These are phyloP conservation scores for Drosophila buzzatii DNA, from an alignment of 2,888 invertebrate species.

Conservation along the genomic window DNA sequence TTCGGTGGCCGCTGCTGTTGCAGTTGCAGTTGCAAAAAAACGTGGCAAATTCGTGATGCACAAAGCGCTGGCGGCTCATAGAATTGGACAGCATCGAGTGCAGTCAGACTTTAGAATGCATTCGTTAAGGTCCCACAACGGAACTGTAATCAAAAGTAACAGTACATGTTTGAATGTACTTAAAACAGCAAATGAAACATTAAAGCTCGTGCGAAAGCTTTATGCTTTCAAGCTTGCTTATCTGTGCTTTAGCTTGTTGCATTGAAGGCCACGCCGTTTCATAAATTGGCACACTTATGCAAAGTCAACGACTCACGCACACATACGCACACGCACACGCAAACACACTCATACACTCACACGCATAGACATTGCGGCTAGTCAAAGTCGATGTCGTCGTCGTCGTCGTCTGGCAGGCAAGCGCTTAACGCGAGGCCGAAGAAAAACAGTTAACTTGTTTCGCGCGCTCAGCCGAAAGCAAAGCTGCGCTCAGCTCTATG, in stretches of 20 bases:
- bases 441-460: conserved; percentile 78
- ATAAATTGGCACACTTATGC: conserved; percentile 79
- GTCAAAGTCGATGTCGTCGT: conserved; percentile 46
- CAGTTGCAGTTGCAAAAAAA: conserved; percentile 25
- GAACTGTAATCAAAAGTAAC: neutral
- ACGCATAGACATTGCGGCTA: conserved; percentile 41
- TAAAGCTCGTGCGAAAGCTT: conserved; percentile 3
- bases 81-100: conserved; percentile 47
- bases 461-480: conserved; percentile 63
- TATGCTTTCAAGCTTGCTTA: conserved; percentile 16
- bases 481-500: conserved; percentile 58
- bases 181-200: neutral
- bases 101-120: conserved; percentile 39
- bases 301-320: conserved; percentile 73
- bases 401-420: conserved; percentile 41
- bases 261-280: conserved; percentile 69
- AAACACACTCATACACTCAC: neutral
- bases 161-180: neutral
- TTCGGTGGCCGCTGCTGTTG: conserved; percentile 17
- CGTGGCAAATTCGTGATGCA: conserved; percentile 76
- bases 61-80: conserved; percentile 59
- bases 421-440: conserved; percentile 53
- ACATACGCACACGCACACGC: conserved; percentile 21
- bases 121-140: conserved; percentile 29
- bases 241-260: conserved; percentile 53